phyloP scores from a whole-genome alignment of 1,140 invertebrate species.

The Brachionus rotundiformis region DNA sequence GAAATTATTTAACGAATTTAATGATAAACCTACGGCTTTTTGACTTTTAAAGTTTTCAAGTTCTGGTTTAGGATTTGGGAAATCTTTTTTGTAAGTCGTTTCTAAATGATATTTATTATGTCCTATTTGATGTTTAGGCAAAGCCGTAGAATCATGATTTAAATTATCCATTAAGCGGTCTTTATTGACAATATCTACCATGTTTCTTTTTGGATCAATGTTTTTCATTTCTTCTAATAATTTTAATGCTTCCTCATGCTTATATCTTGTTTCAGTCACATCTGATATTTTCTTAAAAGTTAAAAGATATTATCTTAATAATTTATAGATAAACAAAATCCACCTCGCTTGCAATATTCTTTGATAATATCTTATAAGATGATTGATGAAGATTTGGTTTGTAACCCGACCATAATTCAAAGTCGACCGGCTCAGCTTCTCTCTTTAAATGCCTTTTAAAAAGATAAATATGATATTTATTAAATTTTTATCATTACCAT shows the following conservation, averaged over 20 bases:
- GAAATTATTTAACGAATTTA: not conserved
- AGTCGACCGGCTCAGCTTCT: conserved; percentile 41
- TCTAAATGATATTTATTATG: conserved; percentile 36
- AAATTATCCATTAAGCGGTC: not conserved
- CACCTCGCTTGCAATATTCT: not conserved
- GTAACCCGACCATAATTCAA: not conserved
- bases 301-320: not conserved
- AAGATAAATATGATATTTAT: not conserved
- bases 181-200: conserved; percentile 19
- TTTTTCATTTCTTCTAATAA: conserved; percentile 21
- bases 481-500: not conserved
- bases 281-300: not conserved
- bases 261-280: not conserved
- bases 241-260: conserved; percentile 27
- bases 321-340: not conserved
- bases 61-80: conserved; percentile 11
- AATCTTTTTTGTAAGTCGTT: conserved; percentile 47
- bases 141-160: not conserved
- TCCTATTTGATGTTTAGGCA: not conserved
- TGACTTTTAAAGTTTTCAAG: not conserved
- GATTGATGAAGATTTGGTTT: conserved; percentile 42
- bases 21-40: not conserved
- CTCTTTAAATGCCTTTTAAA: conserved; percentile 49
- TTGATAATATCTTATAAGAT: conserved; percentile 29
- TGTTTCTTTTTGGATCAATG: not conserved